These are phyloP conservation scores for Zelleria hepariella DNA, from an alignment of 2,888 invertebrate species.

Conservation along the genomic window DNA sequence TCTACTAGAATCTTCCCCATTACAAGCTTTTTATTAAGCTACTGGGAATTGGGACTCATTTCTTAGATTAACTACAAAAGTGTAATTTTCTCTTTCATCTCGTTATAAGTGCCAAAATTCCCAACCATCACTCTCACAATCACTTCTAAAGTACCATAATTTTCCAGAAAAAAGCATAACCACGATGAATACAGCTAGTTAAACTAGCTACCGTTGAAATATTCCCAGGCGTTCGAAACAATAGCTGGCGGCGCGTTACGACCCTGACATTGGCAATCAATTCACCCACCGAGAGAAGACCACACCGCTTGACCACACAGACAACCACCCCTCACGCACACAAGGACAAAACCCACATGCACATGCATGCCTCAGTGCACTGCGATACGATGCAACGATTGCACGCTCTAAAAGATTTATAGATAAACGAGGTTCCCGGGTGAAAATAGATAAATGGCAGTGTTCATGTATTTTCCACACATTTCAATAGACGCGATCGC, in stretches of 20 bases:
- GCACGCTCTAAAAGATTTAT: constrained; percentile 74
- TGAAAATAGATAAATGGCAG: constrained; percentile 71
- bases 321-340: constrained; percentile 10
- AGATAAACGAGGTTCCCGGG: constrained; percentile 71
- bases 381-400: constrained; percentile 66
- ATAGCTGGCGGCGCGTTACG: constrained; percentile 18
- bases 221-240: constrained; percentile 17
- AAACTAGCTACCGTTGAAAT: not conserved
- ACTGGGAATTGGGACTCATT: too few relatives aligned
- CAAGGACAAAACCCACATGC: constrained; percentile 31
- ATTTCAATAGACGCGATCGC: constrained; percentile 64
- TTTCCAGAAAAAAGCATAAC: not conserved
- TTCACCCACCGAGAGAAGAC: constrained; percentile 25
- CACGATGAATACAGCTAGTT: not conserved
- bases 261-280: constrained; percentile 46
- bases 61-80: too few relatives aligned
- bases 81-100: too few relatives aligned
- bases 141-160: not conserved
- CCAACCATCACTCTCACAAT: too few relatives aligned
- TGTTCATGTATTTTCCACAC: constrained; percentile 63
- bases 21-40: too few relatives aligned
- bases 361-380: constrained; percentile 61
- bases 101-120: too few relatives aligned
- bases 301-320: constrained; percentile 28
- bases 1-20: too few relatives aligned